These are phyloP conservation scores for Proisotoma minuta DNA, from an alignment of 2,888 invertebrate species.

Conservation along the genomic window DNA sequence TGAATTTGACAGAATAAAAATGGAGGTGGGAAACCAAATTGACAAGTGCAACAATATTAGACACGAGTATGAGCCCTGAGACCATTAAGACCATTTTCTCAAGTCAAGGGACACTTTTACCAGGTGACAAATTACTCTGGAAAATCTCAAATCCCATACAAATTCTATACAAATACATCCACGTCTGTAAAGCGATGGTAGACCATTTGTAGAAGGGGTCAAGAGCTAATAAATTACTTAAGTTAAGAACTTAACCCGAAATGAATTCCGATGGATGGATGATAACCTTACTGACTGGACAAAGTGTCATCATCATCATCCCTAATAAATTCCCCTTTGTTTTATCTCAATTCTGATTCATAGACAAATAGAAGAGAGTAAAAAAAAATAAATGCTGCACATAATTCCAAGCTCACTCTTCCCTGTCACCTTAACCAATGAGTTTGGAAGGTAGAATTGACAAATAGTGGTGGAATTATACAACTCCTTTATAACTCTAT, in stretches of 20 bases:
- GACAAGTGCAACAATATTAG: too few species aligned
- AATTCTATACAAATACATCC: not conserved
- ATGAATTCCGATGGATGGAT: not conserved
- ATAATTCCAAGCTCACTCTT: not conserved
- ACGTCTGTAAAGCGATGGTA: not conserved
- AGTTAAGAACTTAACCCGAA: not conserved
- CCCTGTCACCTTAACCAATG: slow-evolving; percentile 4
- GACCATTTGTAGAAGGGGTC: not conserved
- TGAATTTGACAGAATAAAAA: too few species aligned
- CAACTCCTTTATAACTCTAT: slow-evolving; percentile 2
- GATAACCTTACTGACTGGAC: slow-evolving; percentile 3
- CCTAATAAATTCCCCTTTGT: slow-evolving; percentile 3
- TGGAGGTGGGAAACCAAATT: too few species aligned
- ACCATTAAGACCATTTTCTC: too few species aligned
- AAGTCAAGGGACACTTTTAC: too few species aligned
- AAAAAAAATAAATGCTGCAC: not conserved
- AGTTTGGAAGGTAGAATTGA: not conserved
- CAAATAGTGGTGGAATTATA: not conserved
- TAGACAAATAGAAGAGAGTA: not conserved
- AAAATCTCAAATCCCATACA: not conserved
- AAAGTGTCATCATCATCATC: slow-evolving; percentile 5
- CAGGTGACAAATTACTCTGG: slow-evolving; percentile 3
- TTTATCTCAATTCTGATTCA: slow-evolving; percentile 5
- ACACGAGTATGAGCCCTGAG: too few species aligned
- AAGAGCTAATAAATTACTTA: not conserved